phyloP scores from a whole-genome alignment of 2,797 vertebrate species.

The Sarcoramphus papa region DNA sequence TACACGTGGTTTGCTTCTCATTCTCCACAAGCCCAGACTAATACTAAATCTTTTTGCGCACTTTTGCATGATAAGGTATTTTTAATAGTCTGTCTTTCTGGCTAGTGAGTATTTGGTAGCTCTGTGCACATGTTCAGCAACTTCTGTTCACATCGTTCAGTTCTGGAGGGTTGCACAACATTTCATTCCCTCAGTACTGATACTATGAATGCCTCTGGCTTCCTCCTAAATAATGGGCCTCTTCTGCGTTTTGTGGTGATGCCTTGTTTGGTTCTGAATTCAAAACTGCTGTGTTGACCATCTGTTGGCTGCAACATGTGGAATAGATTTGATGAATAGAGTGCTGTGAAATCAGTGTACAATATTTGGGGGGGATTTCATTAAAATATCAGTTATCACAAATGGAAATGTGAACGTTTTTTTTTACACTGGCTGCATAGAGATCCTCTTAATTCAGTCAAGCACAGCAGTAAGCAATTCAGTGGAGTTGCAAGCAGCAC shows the following conservation, averaged over 20 bases:
- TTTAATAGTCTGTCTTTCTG: background rate
- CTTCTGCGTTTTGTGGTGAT: background rate
- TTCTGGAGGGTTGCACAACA: background rate
- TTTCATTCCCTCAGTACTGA: background rate
- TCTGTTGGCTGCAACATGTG: background rate
- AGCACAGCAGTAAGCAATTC: background rate
- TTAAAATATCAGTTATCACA: background rate
- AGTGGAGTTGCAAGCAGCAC: background rate
- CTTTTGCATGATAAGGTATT: background rate
- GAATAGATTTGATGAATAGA: background rate
- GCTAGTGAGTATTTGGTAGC: background rate
- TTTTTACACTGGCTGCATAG: background rate
- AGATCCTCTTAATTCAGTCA: background rate
- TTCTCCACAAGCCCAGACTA: background rate
- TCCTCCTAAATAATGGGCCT: background rate
- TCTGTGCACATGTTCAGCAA: background rate
- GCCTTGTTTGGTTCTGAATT: background rate
- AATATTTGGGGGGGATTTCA: background rate
- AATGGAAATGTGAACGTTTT: background rate
- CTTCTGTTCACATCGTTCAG: rapidly evolving
- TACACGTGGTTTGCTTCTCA: rapidly evolving
- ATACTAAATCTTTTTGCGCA: background rate
- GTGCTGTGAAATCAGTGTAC: background rate
- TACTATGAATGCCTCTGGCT: background rate
- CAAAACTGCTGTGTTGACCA: background rate